These are phyloP conservation scores for Beris chalybata DNA, from an alignment of 2,888 invertebrate genomes.

Conservation along the genomic window DNA sequence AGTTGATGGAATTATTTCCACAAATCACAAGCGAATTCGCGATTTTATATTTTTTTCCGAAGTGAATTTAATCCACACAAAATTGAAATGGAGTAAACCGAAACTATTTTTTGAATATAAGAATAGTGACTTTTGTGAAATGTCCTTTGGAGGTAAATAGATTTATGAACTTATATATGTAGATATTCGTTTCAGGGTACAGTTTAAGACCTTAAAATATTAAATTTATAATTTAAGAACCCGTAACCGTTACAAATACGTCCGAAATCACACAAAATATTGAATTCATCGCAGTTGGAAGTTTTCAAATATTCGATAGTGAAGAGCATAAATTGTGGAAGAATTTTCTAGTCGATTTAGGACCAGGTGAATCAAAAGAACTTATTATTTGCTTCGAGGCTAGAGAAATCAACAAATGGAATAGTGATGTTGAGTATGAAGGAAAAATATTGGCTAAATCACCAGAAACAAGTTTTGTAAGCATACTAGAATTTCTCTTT, in stretches of 20 bases:
- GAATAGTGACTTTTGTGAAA: constrained; percentile 21
- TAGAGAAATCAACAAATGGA: not conserved
- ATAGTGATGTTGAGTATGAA: constrained; percentile 11
- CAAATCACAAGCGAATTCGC: not conserved
- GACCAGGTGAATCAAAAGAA: constrained; percentile 15
- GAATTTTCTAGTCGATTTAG: constrained; percentile 16
- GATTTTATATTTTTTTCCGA: constrained; percentile 10
- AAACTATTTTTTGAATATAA: constrained; percentile 12
- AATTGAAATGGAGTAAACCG: constrained; percentile 23
- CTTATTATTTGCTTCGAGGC: constrained; percentile 30
- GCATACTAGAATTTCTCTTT: not conserved
- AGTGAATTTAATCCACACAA: constrained; percentile 15
- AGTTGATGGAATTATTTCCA: constrained; percentile 8
- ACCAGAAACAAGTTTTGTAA: constrained; percentile 8
- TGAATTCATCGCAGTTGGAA: constrained; percentile 14
- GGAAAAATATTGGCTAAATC: constrained; percentile 27
- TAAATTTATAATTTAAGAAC: not conserved
- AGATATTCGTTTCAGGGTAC: too few species aligned
- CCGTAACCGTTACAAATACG: constrained; percentile 5
- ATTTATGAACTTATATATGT: too few species aligned
- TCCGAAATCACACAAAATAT: constrained; percentile 9
- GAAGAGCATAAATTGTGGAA: not conserved
- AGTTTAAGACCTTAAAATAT: too few species aligned
- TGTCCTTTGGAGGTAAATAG: constrained; percentile 11
- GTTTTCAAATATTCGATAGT: constrained; percentile 23